phyloP scores from a whole-genome alignment of 1,140 invertebrate species.

The Eumeta japonica region DNA sequence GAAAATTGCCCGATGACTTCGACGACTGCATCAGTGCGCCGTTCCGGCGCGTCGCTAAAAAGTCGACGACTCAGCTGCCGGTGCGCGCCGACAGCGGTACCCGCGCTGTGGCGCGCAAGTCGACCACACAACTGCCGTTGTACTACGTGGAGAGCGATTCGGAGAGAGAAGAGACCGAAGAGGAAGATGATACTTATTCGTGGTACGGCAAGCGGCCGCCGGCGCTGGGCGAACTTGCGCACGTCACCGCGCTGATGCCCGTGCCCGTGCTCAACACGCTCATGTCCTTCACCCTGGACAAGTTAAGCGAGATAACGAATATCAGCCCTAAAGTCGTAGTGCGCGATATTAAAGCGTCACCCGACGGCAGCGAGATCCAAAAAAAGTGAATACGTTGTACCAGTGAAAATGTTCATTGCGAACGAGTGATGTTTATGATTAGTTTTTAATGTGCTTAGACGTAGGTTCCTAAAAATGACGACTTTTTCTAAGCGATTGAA shows the following conservation, averaged over 20 bases:
- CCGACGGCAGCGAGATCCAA: no score
- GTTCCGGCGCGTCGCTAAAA: slow-evolving; percentile 25
- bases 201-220: slow-evolving; percentile 25
- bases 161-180: slow-evolving; percentile 12
- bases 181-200: no score
- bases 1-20: no score
- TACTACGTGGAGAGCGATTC: slow-evolving; percentile 3
- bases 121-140: slow-evolving; percentile 36
- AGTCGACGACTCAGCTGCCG: slow-evolving; percentile 36
- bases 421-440: no score
- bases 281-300: slow-evolving; percentile 22
- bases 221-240: slow-evolving; percentile 11
- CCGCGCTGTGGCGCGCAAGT: slow-evolving; percentile 35
- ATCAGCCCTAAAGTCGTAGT: slow-evolving; percentile 25
- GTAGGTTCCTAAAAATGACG: no score
- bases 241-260: slow-evolving; percentile 26
- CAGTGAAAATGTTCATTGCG: no score
- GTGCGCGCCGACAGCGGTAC: no score
- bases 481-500: no score
- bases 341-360: slow-evolving; percentile 16
- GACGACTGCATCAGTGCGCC: no score
- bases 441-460: no score
- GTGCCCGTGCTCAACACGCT: slow-evolving; percentile 27
- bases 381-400: no score
- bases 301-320: slow-evolving; percentile 25